Conservation (phyloP, 2,113 vertebrate species). For the Sander lucioperca region DNA sequence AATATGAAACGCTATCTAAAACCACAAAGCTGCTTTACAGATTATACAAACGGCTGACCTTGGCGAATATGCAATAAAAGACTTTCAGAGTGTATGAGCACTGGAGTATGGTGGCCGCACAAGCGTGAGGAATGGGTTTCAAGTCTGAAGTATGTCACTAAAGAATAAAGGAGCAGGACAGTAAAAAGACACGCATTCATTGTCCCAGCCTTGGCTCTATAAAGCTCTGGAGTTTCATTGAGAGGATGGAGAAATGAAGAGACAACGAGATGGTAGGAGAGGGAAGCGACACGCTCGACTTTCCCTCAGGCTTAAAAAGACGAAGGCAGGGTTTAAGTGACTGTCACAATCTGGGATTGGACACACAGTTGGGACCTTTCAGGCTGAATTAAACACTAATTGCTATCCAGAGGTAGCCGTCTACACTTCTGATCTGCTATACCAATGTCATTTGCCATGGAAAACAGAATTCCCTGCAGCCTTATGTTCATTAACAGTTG, state of each 20-base stretch:
- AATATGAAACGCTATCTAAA: slow-evolving; percentile 1
- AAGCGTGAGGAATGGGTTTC: neutral
- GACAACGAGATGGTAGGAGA: slow-evolving; percentile 22
- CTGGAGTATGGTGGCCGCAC: neutral
- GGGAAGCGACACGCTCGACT: slow-evolving; percentile 18
- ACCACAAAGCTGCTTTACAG: slow-evolving; percentile 22
- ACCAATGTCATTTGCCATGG: slow-evolving; percentile 46
- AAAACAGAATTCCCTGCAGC: slow-evolving; percentile 62
- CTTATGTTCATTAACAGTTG: slow-evolving; percentile 65
- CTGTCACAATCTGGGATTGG: slow-evolving; percentile 35
- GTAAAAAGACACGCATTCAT: neutral
- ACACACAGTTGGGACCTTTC: slow-evolving; percentile 50
- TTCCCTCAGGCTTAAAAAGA: slow-evolving; percentile 54
- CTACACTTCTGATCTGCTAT: slow-evolving; percentile 21
- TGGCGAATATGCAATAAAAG: slow-evolving; percentile 41
- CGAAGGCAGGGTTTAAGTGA: slow-evolving; percentile 7
- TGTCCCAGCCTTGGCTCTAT: slow-evolving; percentile 9
- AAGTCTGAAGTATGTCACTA: slow-evolving; percentile 18
- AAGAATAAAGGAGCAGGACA: slow-evolving; percentile 4
- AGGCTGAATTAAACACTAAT: slow-evolving; percentile 51
- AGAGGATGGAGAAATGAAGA: slow-evolving; percentile 28
- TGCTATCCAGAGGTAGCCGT: slow-evolving; percentile 49
- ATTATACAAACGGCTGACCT: slow-evolving; percentile 41
- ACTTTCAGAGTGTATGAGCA: neutral
- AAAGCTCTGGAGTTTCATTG: slow-evolving; percentile 34